Base-by-base conservation (phyloP, 2,113 vertebrate genomes). In the Seriola quinqueradiata region DNA sequence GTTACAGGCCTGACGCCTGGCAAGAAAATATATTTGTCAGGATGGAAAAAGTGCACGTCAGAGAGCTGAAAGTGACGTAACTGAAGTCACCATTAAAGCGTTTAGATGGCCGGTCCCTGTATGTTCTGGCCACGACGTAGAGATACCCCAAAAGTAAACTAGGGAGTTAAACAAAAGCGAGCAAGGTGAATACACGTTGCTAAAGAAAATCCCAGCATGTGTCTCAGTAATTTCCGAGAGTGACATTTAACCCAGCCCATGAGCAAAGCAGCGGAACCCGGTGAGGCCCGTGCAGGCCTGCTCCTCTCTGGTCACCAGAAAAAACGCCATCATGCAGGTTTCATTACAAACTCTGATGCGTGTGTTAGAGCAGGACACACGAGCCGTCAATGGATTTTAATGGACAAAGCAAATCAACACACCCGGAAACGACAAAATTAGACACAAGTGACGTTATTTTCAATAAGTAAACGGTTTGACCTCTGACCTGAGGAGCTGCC, bases 401-500 rank as follows among this genome's bases (percentile, higher is more conserved):
- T 28, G 3, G 28, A 11, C 13, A 23, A 32, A 8, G 23, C 0
- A 38, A 17, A 28, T 52, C 19, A 14, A 50, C 4, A 36, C 38
- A 32, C 10, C 6, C 38, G 50, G n/a, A 60, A 69, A 76, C 21
- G 23, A 21, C 25, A 23, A 6, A 36, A n/a, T 10, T 16, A 19
- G 3, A 57, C 32, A 12, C 11, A 21, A 3, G 28, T 79, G 25
- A 70, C 61, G 40, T 69, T 1, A 0, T 61, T 36, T 4, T 19
- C 19, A 9, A 55, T 28, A 28, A 11, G 34, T 54, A 72, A 64
- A 46, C 38, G 2, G 19, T 12, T 16, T 87, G 85, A 89, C 87
- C 85, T 79, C 54, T 87, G 80, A 89, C 87, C 87, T 3, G 25
- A 16, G 36, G 21, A 40, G 25, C 16, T 7, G 0, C 52, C 16